Percentiles rank a stretch among this genome's conserved stretches.
These are phyloP conservation scores for Sinocyclocheilus grahami DNA, from an alignment of 2,113 vertebrate genomes.

Conservation along the genomic window DNA sequence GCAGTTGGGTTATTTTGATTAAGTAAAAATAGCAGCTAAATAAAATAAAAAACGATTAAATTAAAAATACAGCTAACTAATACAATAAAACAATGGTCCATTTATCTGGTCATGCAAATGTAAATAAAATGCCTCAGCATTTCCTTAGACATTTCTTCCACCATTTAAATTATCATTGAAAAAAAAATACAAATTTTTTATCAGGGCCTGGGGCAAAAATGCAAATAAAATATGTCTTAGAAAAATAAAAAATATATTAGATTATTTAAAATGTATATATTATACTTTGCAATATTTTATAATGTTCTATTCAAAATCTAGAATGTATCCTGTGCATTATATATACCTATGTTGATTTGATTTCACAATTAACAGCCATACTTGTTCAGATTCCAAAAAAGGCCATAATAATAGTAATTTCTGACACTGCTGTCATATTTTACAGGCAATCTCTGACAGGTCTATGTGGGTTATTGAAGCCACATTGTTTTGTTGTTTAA, in stretches of 20 bases:
- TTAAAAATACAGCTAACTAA: no score
- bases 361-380: not conserved
- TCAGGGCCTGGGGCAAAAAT: not conserved
- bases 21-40: no score
- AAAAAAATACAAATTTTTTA: not conserved
- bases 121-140: not conserved
- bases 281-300: not conserved
- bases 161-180: not conserved
- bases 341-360: not conserved
- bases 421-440: not conserved
- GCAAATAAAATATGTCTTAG: no score
- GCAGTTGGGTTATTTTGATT: no score
- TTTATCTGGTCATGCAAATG: not conserved
- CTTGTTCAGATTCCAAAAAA: not conserved
- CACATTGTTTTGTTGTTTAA: conserved; percentile 26
- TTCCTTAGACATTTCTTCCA: not conserved
- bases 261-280: not conserved
- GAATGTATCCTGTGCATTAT: not conserved
- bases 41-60: no score
- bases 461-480: not conserved
- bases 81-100: not conserved
- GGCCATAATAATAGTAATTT: not conserved
- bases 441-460: not conserved
- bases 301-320: not conserved
- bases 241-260: no score